These are phyloP conservation scores for Gnathonemus longibarbis DNA, from an alignment of 2,113 vertebrate species.

Conservation along the genomic window DNA sequence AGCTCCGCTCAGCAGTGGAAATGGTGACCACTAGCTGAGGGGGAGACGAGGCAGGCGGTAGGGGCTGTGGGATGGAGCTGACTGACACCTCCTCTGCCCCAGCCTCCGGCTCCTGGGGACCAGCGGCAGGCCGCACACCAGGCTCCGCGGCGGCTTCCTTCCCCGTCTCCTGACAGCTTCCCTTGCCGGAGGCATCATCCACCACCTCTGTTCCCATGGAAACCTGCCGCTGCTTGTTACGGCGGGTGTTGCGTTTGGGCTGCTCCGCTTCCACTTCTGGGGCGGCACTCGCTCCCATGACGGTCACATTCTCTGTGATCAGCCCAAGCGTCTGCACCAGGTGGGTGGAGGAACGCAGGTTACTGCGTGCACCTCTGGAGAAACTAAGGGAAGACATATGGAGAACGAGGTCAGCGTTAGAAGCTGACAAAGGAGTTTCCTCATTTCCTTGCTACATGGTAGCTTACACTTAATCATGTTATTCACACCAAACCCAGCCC, in stretches of 20 bases:
- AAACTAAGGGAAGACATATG: slow-evolving; percentile 39
- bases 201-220: slow-evolving; percentile 23
- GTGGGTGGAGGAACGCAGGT: slow-evolving; percentile 48
- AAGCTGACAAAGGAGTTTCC: background rate
- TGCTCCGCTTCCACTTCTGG: slow-evolving; percentile 25
- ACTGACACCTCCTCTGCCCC: background rate
- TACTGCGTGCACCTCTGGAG: slow-evolving; percentile 61
- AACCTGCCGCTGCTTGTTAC: slow-evolving; percentile 37
- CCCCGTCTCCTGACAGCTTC: background rate
- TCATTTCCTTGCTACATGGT: background rate
- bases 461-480: background rate
- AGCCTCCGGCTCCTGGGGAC: background rate
- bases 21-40: slow-evolving; percentile 26
- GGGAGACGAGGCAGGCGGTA: background rate
- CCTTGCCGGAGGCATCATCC: slow-evolving; percentile 7
- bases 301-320: slow-evolving; percentile 42
- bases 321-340: slow-evolving; percentile 45
- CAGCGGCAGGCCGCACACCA: background rate
- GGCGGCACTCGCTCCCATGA: slow-evolving; percentile 2
- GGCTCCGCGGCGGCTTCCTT: background rate
- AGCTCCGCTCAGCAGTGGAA: slow-evolving; percentile 40
- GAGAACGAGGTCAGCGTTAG: background rate
- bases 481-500: background rate
- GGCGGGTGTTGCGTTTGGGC: slow-evolving; percentile 52
- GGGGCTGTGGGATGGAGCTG: background rate